phyloP scores from a whole-genome alignment of 2,888 invertebrate genomes.

The Esperia sulphurella region DNA sequence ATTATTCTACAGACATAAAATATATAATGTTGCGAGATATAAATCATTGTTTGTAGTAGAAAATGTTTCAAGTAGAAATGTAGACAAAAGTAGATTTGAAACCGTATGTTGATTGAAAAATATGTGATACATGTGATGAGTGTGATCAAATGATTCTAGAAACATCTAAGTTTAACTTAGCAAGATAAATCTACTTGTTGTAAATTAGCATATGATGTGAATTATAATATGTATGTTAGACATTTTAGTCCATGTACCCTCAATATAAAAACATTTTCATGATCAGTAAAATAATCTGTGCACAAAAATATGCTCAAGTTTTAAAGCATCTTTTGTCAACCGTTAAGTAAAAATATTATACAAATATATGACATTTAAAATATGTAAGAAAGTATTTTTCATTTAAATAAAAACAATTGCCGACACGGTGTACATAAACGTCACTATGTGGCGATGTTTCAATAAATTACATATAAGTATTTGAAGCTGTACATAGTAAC shows the following conservation, averaged over 20 bases:
- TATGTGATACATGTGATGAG: slow-evolving; percentile 28
- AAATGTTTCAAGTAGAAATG: slow-evolving; percentile 22
- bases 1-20: not conserved
- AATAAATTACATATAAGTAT: not conserved
- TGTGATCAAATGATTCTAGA: not conserved
- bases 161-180: not conserved
- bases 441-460: no score
- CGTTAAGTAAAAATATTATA: not conserved
- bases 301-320: slow-evolving; percentile 47
- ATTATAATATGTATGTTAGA: not conserved
- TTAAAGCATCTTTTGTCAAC: not conserved
- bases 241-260: not conserved
- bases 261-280: no score
- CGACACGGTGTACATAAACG: no score
- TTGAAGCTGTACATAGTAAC: not conserved
- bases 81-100: slow-evolving; percentile 16
- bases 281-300: no score
- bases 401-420: no score
- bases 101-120: slow-evolving; percentile 29
- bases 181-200: no score
- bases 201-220: not conserved
- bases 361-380: not conserved
- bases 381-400: no score
- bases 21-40: no score
- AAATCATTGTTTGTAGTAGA: slow-evolving; percentile 18